A percentile compares a stretch with the other conserved stretches of the same genome.
phyloP scores from a whole-genome alignment of 2,888 invertebrate genomes.

The Tortrix viridana region DNA sequence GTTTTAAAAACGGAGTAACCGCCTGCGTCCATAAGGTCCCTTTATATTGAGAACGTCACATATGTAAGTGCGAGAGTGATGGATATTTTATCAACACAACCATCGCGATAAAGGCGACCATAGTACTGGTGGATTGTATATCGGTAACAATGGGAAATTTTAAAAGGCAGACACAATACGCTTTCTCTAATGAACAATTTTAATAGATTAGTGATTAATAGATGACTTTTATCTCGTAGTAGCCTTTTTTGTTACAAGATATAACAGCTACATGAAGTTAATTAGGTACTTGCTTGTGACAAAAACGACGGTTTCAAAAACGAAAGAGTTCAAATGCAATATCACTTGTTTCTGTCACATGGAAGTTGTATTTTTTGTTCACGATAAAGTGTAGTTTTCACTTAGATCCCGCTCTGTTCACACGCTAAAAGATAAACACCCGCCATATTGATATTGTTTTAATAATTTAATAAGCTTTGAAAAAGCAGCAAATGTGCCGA shows the following conservation, averaged over 20 bases:
- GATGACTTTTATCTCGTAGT: not conserved
- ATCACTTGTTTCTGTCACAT: conserved; percentile 15
- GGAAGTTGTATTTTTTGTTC: conserved; percentile 2
- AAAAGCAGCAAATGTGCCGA: conserved; percentile 26
- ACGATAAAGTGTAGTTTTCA: not conserved
- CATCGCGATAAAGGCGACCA: too few species aligned
- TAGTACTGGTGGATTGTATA: too few species aligned
- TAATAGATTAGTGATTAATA: too few species aligned
- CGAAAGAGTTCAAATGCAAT: not conserved
- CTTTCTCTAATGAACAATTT: too few species aligned
- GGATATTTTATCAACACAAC: too few species aligned
- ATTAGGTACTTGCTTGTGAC: conserved; percentile 9
- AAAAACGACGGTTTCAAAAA: conserved; percentile 12
- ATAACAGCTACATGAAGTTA: not conserved
- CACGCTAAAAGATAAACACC: not conserved
- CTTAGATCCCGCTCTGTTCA: not conserved
- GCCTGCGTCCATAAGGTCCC: too few species aligned
- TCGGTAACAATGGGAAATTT: too few species aligned
- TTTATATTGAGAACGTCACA: too few species aligned
- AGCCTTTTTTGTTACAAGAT: not conserved
- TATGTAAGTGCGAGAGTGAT: too few species aligned
- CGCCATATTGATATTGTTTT: conserved; percentile 1
- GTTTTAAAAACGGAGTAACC: too few species aligned
- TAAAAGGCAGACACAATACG: too few species aligned
- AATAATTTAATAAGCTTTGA: conserved; percentile 14